A percentile compares a stretch with the other conserved stretches of the same genome.
These are phyloP conservation scores for Orthosia gothica DNA, from an alignment of 2,888 invertebrate genomes.

Conservation along the genomic window DNA sequence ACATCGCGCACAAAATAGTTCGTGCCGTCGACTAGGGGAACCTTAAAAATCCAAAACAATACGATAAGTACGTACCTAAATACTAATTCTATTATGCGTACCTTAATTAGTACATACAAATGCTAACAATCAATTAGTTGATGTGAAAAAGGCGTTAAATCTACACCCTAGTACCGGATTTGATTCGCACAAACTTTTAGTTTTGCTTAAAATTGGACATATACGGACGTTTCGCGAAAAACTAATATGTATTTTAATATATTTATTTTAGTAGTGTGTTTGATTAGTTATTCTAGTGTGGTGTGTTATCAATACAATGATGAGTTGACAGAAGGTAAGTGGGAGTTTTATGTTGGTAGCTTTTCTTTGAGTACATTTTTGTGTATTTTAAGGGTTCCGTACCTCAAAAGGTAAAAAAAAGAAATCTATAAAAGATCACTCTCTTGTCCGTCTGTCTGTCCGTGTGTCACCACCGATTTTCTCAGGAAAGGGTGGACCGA, in stretches of 20 bases:
- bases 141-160: not conserved
- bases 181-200: constrained; percentile 7
- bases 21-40: too few species aligned
- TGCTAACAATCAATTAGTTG: constrained; percentile 7
- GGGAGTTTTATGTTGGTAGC: too few species aligned
- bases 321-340: constrained; percentile 19
- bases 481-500: too few species aligned
- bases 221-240: constrained; percentile 1
- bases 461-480: too few species aligned
- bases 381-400: too few species aligned
- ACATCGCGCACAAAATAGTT: too few species aligned
- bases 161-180: not conserved
- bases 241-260: constrained; percentile 19
- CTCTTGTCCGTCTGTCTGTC: too few species aligned
- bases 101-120: not conserved
- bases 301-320: not conserved
- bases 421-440: too few species aligned
- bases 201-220: not conserved
- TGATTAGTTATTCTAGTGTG: not conserved
- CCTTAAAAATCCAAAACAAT: too few species aligned
- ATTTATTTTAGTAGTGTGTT: not conserved
- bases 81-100: not conserved
- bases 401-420: too few species aligned
- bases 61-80: not conserved
- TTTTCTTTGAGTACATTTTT: too few species aligned